Evolutionary conservation across 2,888 invertebrate genomes (phyloP).

Genomic region (Anagyrus pseudococci): DNA sequence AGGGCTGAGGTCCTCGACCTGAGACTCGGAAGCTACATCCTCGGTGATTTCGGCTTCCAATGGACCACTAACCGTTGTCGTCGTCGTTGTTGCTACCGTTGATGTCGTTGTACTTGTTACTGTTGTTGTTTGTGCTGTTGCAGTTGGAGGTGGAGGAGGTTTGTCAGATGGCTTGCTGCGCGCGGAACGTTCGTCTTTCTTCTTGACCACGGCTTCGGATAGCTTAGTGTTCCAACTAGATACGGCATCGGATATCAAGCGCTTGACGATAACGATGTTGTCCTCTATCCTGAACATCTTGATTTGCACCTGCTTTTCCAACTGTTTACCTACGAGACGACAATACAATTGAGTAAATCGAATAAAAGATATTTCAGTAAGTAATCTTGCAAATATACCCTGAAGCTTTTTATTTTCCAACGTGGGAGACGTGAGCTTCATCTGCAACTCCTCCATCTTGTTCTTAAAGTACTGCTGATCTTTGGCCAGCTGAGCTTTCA

Average conservation of each 20-base stretch:
- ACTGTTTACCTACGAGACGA: slow-evolving; percentile 18
- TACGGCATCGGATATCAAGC: slow-evolving; percentile 73
- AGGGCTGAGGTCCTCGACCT: slow-evolving; percentile 57
- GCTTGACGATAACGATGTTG: slow-evolving; percentile 70
- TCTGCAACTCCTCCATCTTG: slow-evolving; percentile 81
- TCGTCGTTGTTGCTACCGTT: slow-evolving; percentile 36
- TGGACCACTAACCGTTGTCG: slow-evolving; percentile 14
- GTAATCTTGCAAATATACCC: slow-evolving; percentile 40
- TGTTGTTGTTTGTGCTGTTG: background rate
- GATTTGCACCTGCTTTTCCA: slow-evolving; percentile 50
- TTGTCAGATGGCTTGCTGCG: slow-evolving; percentile 46
- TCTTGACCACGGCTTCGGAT: slow-evolving; percentile 55
- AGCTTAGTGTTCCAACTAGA: slow-evolving; percentile 74
- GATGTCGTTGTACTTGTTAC: background rate
- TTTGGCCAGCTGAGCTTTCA: slow-evolving; percentile 69
- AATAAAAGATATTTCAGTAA: background rate
- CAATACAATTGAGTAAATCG: no score
- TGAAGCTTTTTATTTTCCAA: slow-evolving; percentile 64
- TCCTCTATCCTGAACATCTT: slow-evolving; percentile 64
- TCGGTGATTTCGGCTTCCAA: slow-evolving; percentile 56
- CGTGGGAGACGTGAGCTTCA: slow-evolving; percentile 74
- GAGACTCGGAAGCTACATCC: slow-evolving; percentile 56
- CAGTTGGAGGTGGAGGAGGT: no score
- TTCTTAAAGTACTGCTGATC: slow-evolving; percentile 79
- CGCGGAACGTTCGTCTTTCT: slow-evolving; percentile 57